A percentile compares a stretch with the other conserved stretches of the same genome.
Conservation (phyloP, 2,888 invertebrate genomes). For the Mamestra brassicae region DNA sequence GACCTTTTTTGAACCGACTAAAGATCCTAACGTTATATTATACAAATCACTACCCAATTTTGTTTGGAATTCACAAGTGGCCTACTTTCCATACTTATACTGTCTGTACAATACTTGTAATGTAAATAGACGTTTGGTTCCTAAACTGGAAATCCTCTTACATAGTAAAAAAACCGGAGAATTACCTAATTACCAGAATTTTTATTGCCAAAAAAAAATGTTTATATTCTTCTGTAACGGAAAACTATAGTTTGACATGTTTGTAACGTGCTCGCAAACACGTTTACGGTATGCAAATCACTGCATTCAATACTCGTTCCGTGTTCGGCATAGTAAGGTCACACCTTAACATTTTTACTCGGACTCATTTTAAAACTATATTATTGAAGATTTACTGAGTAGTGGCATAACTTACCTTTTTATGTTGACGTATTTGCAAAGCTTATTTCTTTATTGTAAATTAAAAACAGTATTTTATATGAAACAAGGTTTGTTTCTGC, state of each 20-base stretch:
- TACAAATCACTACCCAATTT: constrained; percentile 54
- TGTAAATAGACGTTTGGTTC: constrained; percentile 23
- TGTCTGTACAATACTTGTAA: constrained; percentile 31
- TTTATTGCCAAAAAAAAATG: not conserved
- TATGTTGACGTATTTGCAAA: not conserved
- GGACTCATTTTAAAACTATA: constrained; percentile 34
- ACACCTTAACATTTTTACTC: constrained; percentile 42
- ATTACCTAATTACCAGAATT: not conserved
- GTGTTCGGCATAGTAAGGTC: constrained; percentile 54
- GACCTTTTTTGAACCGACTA: constrained; percentile 51
- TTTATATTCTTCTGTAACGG: constrained; percentile 12
- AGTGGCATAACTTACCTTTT: not conserved
- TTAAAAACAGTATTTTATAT: not conserved
- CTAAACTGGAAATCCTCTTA: not conserved
- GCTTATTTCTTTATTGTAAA: not conserved
- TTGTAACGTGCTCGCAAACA: constrained; percentile 55
- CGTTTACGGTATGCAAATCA: constrained; percentile 54
- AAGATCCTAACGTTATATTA: constrained; percentile 54
- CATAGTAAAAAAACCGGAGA: not conserved
- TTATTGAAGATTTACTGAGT: not conserved
- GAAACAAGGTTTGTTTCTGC: not conserved
- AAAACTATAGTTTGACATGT: constrained; percentile 36
- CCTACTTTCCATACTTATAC: constrained; percentile 39
- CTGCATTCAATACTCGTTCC: constrained; percentile 51
- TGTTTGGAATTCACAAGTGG: constrained; percentile 37